phyloP scores from a whole-genome alignment of 2,888 invertebrate genomes.

The Cryptosula pallasiana region DNA sequence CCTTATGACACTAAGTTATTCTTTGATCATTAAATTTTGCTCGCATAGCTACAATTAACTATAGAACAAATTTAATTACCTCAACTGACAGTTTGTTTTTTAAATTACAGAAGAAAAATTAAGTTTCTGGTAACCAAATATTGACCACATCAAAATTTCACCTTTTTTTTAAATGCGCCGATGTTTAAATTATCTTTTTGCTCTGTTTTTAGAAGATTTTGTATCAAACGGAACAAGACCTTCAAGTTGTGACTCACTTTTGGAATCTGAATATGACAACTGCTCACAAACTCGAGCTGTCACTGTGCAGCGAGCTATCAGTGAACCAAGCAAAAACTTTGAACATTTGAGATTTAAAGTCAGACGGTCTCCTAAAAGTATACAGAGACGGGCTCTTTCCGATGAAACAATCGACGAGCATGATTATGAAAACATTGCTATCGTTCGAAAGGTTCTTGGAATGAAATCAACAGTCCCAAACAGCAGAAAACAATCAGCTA shows the following conservation, averaged over 20 bases:
- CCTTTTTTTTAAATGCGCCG: too few relatives aligned
- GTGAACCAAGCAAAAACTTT: slow-evolving; percentile 15
- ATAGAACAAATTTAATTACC: too few relatives aligned
- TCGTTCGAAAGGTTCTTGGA: slow-evolving; percentile 1
- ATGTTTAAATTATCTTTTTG: too few relatives aligned
- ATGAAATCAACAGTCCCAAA: neutral
- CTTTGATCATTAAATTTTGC: too few relatives aligned
- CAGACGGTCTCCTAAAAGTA: neutral
- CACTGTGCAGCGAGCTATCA: slow-evolving; percentile 5
- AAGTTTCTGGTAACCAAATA: too few relatives aligned
- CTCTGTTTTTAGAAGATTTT: slow-evolving; percentile 1
- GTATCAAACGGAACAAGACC: neutral
- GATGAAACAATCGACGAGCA: slow-evolving; percentile 18
- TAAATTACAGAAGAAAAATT: too few relatives aligned
- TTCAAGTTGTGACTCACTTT: slow-evolving; percentile 7
- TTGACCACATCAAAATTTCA: too few relatives aligned
- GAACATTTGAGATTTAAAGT: neutral
- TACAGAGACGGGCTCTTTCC: neutral
- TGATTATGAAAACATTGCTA: slow-evolving; percentile 18
- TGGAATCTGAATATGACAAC: neutral
- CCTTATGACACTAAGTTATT: too few relatives aligned
- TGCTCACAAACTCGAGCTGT: neutral
- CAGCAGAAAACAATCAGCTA: neutral
- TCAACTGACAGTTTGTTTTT: too few relatives aligned
- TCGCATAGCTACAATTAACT: too few relatives aligned